A percentile compares a stretch with the other conserved stretches of the same genome.
Evolutionary conservation across 2,888 invertebrate species (phyloP).

Genomic region (Leptarthrus brevirostris): DNA sequence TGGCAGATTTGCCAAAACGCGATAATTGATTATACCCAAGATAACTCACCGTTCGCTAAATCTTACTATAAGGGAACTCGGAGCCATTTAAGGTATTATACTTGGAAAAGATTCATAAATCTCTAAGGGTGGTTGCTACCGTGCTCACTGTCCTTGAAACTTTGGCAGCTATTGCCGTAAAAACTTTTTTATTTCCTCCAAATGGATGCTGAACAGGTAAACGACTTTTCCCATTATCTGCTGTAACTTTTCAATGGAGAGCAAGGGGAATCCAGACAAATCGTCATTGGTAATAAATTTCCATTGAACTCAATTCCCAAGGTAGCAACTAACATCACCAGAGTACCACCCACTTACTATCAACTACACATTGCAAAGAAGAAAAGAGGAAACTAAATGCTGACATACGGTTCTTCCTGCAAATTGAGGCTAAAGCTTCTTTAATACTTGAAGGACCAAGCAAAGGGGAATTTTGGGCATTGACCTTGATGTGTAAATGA

Average conservation of each 20-base stretch:
- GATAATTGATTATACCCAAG: not conserved
- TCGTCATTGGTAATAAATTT: constrained; percentile 30
- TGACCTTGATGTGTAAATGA: constrained; percentile 14
- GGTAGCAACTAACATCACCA: constrained; percentile 10
- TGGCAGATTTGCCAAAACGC: not conserved
- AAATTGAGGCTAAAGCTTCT: constrained; percentile 38
- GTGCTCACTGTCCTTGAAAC: not conserved
- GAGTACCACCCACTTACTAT: not conserved
- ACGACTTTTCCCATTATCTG: constrained; percentile 10
- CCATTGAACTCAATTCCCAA: constrained; percentile 24
- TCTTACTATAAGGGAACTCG: not conserved
- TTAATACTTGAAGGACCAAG: constrained; percentile 1
- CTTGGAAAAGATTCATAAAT: constrained; percentile 3
- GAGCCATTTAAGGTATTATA: not conserved
- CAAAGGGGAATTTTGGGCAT: not conserved
- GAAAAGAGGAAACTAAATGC: constrained; percentile 21
- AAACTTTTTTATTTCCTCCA: not conserved
- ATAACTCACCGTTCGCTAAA: not conserved
- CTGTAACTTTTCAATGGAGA: constrained; percentile 5
- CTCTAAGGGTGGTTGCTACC: not conserved
- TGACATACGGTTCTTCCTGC: constrained; percentile 29
- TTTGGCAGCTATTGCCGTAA: not conserved
- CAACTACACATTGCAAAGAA: not conserved
- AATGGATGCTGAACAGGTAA: constrained; percentile 8
- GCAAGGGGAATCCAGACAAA: constrained; percentile 29